Base-by-base conservation (phyloP, 92 coral and sea anemone species). In the Siderastrea siderea region DNA sequence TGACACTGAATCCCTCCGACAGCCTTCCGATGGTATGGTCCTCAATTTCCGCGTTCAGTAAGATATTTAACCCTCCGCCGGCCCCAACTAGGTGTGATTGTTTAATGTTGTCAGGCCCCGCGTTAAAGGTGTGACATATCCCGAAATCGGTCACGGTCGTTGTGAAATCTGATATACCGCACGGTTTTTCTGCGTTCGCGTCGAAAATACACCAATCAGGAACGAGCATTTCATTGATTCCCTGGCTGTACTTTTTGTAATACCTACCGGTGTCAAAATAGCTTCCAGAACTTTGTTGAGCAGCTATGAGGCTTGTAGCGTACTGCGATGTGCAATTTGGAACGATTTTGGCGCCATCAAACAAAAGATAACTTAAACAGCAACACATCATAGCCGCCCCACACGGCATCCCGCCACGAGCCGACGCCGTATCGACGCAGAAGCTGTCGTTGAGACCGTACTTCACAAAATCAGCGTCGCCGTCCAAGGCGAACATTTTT, bases 381-480 rank as follows among this genome's bases (percentile, higher is more conserved):
- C 95, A 93, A 59, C 94, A 90, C 13, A 89, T 79, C 92, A 92
- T 82, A 7, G 97, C 95, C 15, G 84, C 84, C 11, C 97, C 97
- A 71, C 97, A 94, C 8, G 97, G 93, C 7, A 44, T 75, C 50
- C 87, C 91, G 0, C 60, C 86, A 43, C 97, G 94, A 12, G 89
- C 88, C 4, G 64, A 65, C 10, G 91, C 89, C 48, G 97, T 94
- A 5, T 86, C 93, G 14, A 71, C 80, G 82, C 97, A 94, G 11
- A 93, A 89, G 68, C 95, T 91, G 72, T 92, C 75, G 63, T 94
- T 92, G 47, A 94, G 81, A 3, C 79, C 81, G 19, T 94, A 86
- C 1, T 71, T 10, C 14, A 16, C 15, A 61, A 82, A 94, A 14
- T 52, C 53, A 6, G 57, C 43, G 52, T 94, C 95, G 6, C 60